A percentile compares a stretch with the other conserved stretches of the same genome.
phyloP scores from a whole-genome alignment of 2,113 vertebrate species.

The Microtus ochrogaster region DNA sequence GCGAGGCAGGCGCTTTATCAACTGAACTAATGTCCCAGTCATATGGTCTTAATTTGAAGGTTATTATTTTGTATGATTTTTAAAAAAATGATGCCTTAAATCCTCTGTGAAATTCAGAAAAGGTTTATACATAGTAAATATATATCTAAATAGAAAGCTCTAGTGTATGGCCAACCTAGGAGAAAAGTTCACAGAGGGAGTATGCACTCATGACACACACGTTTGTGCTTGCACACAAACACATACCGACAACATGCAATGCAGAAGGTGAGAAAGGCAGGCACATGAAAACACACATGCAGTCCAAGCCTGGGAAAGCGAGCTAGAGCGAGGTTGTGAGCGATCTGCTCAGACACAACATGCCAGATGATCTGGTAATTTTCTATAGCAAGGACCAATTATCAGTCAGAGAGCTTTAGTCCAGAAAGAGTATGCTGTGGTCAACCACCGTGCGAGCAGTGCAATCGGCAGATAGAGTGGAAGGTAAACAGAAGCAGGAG shows the following conservation, averaged over 20 bases:
- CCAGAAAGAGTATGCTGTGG: not conserved
- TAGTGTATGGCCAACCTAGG: not conserved
- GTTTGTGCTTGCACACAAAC: not conserved
- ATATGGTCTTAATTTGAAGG: not conserved
- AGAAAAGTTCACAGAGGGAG: not conserved
- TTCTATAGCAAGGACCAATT: not conserved
- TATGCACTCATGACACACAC: not conserved
- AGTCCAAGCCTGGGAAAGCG: not conserved
- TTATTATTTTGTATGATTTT: slow-evolving; percentile 2
- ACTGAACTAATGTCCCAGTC: not conserved
- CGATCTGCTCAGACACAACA: not conserved
- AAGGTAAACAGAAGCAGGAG: not conserved
- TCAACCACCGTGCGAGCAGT: not conserved
- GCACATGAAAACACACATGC: not conserved
- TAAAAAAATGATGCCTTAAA: slow-evolving; percentile 20
- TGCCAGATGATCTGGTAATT: not conserved
- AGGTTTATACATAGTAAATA: not conserved
- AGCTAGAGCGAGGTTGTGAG: not conserved
- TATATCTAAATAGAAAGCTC: slow-evolving; percentile 24
- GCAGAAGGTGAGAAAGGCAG: not conserved
- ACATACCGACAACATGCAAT: not conserved
- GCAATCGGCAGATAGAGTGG: not conserved
- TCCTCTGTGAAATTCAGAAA: not conserved
- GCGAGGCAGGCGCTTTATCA: not conserved
- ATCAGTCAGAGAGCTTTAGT: not conserved